Conservation (phyloP, 2,797 vertebrate species). For the Helostoma temminkii region DNA sequence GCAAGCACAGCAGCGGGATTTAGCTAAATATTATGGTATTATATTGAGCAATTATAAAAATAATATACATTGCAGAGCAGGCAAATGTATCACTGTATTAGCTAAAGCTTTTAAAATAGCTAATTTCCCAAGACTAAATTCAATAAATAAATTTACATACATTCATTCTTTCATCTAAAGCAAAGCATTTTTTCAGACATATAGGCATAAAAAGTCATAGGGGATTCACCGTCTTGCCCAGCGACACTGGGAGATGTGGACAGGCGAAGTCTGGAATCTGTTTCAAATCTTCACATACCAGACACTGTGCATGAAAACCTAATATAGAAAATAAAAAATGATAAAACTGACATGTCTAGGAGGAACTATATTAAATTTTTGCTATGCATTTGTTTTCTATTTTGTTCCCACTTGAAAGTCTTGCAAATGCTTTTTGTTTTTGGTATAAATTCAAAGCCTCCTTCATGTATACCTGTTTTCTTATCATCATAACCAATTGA, state of each 20-base stretch:
- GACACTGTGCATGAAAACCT: no score
- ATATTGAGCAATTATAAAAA: neutral
- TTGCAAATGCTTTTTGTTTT: no score
- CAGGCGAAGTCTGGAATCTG: no score
- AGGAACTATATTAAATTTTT: no score
- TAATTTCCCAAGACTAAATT: neutral
- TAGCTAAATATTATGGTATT: neutral
- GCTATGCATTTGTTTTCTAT: no score
- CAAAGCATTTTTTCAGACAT: neutral
- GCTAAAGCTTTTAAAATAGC: neutral
- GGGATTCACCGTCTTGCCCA: neutral
- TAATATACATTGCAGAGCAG: neutral
- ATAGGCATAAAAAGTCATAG: neutral
- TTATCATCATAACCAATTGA: neutral
- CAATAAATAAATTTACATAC: neutral
- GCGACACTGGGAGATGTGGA: no score
- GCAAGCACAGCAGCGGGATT: neutral
- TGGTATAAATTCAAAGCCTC: no score
- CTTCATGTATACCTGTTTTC: no score
- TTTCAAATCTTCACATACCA: no score
- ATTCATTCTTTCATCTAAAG: slow-evolving; percentile 2
- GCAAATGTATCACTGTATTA: neutral
- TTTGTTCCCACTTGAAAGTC: no score
- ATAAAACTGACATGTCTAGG: no score
- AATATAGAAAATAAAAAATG: no score